Conservation (phyloP, 2,797 vertebrate genomes). For the Lepidocolaptes lacrymiger region DNA sequence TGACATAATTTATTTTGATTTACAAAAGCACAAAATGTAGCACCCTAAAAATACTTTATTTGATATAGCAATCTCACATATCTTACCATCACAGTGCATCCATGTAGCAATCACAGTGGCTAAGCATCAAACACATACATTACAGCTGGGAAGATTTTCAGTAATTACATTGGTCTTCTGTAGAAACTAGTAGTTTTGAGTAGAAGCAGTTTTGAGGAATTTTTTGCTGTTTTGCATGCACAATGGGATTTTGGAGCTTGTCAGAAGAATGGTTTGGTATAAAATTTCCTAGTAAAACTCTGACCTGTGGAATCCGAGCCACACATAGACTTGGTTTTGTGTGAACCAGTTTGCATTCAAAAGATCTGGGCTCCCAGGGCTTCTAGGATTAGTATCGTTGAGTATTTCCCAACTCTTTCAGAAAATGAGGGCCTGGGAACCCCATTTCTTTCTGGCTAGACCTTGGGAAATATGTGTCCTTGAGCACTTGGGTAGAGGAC, state of each 20-base stretch:
- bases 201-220: background rate
- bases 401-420: background rate
- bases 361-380: background rate
- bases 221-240: background rate
- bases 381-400: rapidly evolving
- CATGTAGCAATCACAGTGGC: background rate
- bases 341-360: background rate
- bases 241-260: background rate
- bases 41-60: background rate
- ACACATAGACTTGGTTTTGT: background rate
- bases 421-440: background rate
- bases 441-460: background rate
- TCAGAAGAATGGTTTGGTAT: background rate
- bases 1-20: background rate
- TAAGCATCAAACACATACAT: background rate
- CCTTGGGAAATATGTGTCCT: background rate
- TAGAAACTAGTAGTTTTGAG: background rate
- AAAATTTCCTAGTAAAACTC: background rate
- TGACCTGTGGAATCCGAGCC: background rate
- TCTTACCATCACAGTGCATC: background rate
- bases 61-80: background rate
- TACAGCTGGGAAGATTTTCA: background rate
- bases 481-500: background rate
- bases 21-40: background rate
- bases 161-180: background rate